Evolutionary conservation across 1,140 invertebrate genomes (phyloP), one percentile per base, ranked within the genome.

Genomic region (Danaus plexippus): DNA sequence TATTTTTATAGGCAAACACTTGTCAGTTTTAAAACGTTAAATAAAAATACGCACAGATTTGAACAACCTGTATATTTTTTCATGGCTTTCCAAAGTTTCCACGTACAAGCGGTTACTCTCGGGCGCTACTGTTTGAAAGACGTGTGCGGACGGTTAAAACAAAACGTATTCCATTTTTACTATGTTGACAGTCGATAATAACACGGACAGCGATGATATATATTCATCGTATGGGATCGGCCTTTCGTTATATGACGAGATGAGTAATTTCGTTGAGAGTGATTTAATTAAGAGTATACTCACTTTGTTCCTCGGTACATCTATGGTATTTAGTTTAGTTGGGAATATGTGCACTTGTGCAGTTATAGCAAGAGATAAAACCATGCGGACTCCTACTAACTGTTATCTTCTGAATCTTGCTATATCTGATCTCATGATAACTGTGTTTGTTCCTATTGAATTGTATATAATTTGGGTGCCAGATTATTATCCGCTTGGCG

Each of bases 341-440:
- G 97, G 97, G 1, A 99, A 99, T 75, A 84, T 97, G 0, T 94
- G 92, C 73, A 98, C 97, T 2, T 98, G 96, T 79, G 90, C 97
- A n/a, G 97, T 98, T 11, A 98, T 99, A 43, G 88, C 92, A 15
- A 90, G 92, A 64, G 96, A 98, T 82, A 93, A 93, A 69, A 93
- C 92, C 1, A 95, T 98, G 94, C 93, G 96, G 72, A 96, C 94
- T 0, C 93, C 95, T 0, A 96, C 94, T 11, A 98, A 98, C 80
- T 97, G 93, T 65, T 98, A 98, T 76, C 89, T 98, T 9, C 96
- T 98, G 77, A 96, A 94, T 73, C 88, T 99, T 59, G 96, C 97
- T 6, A 88, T 98, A 8, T 96, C 96, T 0, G 98, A 99, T 79
- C 80, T 99, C 9, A 87, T 97, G 3, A 90, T 98, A 11, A 69